A percentile compares a stretch with the other conserved stretches of the same genome.
Evolutionary conservation across 2,113 vertebrate species (phyloP).

Genomic region (Poeciliopsis retropinna): DNA sequence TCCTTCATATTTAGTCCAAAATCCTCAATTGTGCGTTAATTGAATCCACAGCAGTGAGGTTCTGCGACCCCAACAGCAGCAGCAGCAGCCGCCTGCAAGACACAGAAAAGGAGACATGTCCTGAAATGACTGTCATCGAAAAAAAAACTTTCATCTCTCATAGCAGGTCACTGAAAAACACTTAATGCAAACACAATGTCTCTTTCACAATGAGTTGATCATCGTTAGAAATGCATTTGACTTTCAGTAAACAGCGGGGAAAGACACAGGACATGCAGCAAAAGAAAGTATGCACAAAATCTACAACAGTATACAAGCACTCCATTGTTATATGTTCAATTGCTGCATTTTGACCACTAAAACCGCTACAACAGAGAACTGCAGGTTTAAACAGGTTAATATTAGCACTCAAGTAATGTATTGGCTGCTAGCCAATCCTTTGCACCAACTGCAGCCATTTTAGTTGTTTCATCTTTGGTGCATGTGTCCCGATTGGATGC

Average conservation of each 20-base stretch:
- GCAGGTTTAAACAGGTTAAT: too few species aligned
- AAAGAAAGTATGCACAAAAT: not conserved
- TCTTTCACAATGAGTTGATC: conserved; percentile 41
- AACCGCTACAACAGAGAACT: too few species aligned
- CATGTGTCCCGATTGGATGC: not conserved
- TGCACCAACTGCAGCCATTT: not conserved
- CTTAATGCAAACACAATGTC: conserved; percentile 20
- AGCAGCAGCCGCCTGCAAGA: conserved; percentile 43
- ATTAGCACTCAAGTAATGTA: not conserved
- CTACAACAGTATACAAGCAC: not conserved
- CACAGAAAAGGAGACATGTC: conserved; percentile 20
- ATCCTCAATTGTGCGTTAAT: conserved; percentile 2
- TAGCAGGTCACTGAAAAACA: conserved; percentile 18
- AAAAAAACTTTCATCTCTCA: conserved; percentile 24
- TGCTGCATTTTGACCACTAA: too few species aligned
- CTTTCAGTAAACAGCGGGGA: not conserved
- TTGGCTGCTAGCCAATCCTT: not conserved
- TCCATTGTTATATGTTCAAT: too few species aligned
- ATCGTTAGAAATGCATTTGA: not conserved
- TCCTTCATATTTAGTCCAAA: conserved; percentile 36
- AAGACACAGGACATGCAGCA: not conserved
- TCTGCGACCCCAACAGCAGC: conserved; percentile 8
- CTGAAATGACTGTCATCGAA: conserved; percentile 47
- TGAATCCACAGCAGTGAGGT: conserved; percentile 10
- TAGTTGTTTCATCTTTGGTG: not conserved